Evolutionary conservation across 2,797 vertebrate species (phyloP), one percentile per base, ranked within the genome.

Genomic region (Pelochelys cantorii): DNA sequence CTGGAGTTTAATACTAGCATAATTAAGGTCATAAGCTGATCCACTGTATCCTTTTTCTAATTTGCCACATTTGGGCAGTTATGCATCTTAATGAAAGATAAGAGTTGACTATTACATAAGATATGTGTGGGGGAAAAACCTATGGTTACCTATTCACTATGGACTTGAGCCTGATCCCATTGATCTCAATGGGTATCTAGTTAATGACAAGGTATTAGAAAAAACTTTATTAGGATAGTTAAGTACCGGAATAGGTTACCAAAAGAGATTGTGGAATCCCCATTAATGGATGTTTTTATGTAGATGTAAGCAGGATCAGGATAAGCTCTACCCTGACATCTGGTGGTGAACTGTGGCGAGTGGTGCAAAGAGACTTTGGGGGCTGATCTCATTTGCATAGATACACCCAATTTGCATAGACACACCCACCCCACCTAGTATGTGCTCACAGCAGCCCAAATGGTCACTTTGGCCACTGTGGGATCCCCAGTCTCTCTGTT

Each of bases 31-130:
- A 59, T 85, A 79, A 91, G 48, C 37, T 88, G 81, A 93, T 59
- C 79, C 48, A 7, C 1, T 23, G 15, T 89, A 34, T 23, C 87
- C 15, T 83, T 95, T 93, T 83, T 48, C 42, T 93, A 53, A 10
- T 68, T 94, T 89, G 74, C 42, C 56, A 74, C 85, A 80, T 93
- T 92, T 95, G 85, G 92, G 83, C 84, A 94, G 85, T 81, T 95
- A 96, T 94, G 94, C 91, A 90, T n/a, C 91, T 87, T 42, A 89
- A 81, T 87, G 88, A 90, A 95, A 25, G 71, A 42, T 42, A 42
- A 42, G 42, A 88, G 94, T 89, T 83, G 85, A 31, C 34, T 91
- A 34, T 68, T 80, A 1, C 81, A 15, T 27, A 53, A 48, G 31
- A 84, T 89, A 88, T 93, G 86, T 74, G 34, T 15, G 80, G 83